Evolutionary conservation across 2,113 vertebrate species (phyloP).

Genomic region (Leiothrix lutea): DNA sequence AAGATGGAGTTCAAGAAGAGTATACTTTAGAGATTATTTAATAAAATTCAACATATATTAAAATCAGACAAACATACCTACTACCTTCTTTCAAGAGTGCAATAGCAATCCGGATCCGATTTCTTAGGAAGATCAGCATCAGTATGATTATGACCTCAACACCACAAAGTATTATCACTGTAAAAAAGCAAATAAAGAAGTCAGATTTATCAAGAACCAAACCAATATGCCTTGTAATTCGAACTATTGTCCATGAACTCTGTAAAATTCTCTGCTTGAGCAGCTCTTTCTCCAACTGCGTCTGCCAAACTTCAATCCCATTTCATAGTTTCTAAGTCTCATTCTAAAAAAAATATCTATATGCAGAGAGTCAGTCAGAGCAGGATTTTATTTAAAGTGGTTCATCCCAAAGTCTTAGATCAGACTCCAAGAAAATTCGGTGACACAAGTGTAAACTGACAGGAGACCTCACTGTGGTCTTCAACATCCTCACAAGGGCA

Average conservation of each 20-base stretch:
- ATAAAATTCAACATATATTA: background rate
- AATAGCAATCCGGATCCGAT: slow-evolving; percentile 85
- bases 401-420: background rate
- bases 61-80: slow-evolving; percentile 78
- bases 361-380: background rate
- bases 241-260: background rate
- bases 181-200: slow-evolving; percentile 26
- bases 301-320: background rate
- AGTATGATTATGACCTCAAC: slow-evolving; percentile 83
- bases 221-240: background rate
- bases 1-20: background rate
- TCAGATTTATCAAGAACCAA: background rate
- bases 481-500: background rate
- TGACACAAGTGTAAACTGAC: background rate
- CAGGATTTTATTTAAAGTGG: background rate
- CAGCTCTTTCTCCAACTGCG: background rate
- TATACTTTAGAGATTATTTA: background rate
- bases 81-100: slow-evolving; percentile 92
- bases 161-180: slow-evolving; percentile 87
- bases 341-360: background rate
- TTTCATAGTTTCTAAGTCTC: background rate
- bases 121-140: slow-evolving; percentile 89
- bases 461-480: background rate
- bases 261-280: background rate
- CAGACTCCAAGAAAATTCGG: background rate